phyloP scores from a whole-genome alignment of 1,140 invertebrate species.

The Charaxes varanes region DNA sequence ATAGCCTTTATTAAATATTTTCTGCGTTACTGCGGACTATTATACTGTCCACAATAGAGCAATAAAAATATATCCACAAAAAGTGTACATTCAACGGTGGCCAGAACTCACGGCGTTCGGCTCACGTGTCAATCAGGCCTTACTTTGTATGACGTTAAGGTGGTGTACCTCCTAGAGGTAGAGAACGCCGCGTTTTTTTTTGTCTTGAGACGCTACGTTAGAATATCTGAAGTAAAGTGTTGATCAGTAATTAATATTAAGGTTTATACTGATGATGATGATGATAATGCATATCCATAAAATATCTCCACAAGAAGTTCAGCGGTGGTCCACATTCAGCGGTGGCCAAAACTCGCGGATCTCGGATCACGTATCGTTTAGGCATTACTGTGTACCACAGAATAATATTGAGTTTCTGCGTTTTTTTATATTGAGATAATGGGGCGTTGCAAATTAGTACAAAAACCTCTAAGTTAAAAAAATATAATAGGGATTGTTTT shows the following conservation, averaged over 20 bases:
- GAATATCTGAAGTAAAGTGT: too few species aligned
- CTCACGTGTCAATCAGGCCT: conserved; percentile 67
- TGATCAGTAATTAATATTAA: too few species aligned
- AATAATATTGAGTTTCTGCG: too few species aligned
- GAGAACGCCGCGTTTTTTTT: too few species aligned
- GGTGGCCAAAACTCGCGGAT: conserved; percentile 39
- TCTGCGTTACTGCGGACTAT: conserved; percentile 44
- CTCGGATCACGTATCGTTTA: conserved; percentile 67
- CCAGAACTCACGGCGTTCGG: conserved; percentile 43
- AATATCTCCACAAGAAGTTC: conserved; percentile 48
- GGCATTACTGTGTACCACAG: conserved; percentile 42
- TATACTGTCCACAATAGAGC: conserved; percentile 39
- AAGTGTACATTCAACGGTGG: conserved; percentile 40
- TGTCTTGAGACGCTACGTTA: too few species aligned
- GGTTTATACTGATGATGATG: too few species aligned
- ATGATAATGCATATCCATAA: too few species aligned
- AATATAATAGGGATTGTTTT: too few species aligned
- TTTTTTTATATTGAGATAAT: too few species aligned
- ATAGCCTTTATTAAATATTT: conserved; percentile 52
- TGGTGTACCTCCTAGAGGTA: too few species aligned
- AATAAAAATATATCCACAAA: conserved; percentile 55
- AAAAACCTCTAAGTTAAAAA: too few species aligned
- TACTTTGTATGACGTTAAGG: conserved; percentile 42
- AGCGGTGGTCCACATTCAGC: conserved; percentile 40
- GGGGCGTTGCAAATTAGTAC: too few species aligned